Evolutionary conservation across 92 coral and sea anemone species (phyloP).

Genomic region (Pocillopora meandrina): DNA sequence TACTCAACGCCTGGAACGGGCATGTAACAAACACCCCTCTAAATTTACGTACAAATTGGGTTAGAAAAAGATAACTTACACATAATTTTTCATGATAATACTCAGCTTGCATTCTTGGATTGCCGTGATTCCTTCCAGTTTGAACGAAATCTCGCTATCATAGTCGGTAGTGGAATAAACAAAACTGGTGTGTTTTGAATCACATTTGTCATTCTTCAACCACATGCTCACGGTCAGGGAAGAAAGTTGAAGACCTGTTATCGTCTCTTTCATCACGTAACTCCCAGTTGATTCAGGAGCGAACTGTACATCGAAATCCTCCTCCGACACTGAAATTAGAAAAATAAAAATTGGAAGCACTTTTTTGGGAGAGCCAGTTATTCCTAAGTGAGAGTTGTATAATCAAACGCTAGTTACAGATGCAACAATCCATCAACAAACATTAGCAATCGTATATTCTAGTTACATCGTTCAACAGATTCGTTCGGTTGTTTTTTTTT

Average conservation of each 20-base stretch:
- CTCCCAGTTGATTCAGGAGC: background rate
- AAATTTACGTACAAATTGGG: too few species aligned
- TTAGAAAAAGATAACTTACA: background rate
- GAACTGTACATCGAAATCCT: constrained; percentile 11
- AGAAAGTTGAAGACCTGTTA: background rate
- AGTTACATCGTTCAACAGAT: too few species aligned
- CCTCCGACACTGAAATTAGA: background rate
- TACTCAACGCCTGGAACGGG: too few species aligned
- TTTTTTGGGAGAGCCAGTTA: too few species aligned
- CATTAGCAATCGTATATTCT: too few species aligned
- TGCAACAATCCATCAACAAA: too few species aligned
- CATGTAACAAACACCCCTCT: too few species aligned
- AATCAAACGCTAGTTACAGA: too few species aligned
- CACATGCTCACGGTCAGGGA: background rate
- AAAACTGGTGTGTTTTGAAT: background rate
- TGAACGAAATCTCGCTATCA: background rate
- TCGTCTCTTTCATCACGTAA: background rate
- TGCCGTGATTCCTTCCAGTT: background rate
- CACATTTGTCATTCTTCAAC: background rate
- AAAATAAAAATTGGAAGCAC: too few species aligned
- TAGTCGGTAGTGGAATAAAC: background rate
- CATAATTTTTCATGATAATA: background rate
- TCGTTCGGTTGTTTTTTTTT: too few species aligned
- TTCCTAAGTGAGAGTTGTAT: too few species aligned
- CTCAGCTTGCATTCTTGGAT: background rate